These are phyloP conservation scores for Priocnemis perturbator DNA, from an alignment of 2,888 invertebrate genomes.

Conservation along the genomic window DNA sequence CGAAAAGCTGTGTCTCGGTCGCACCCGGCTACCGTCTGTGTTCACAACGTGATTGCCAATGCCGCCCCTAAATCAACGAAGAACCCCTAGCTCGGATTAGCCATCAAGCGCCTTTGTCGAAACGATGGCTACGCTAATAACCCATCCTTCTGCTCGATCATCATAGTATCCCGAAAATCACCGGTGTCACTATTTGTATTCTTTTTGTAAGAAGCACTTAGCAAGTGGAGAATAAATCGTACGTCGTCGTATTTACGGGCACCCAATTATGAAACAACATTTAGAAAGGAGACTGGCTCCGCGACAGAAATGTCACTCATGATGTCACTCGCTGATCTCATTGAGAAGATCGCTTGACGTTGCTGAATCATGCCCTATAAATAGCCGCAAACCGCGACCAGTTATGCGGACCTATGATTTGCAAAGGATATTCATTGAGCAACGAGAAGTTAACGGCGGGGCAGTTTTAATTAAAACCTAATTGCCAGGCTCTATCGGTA, in stretches of 20 bases:
- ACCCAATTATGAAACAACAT: no score
- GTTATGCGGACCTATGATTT: slow-evolving; percentile 36
- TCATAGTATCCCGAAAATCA: no score
- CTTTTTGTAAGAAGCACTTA: no score
- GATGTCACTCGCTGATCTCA: no score
- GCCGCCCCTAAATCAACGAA: slow-evolving; percentile 61
- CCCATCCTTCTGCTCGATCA: not conserved
- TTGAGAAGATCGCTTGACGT: not conserved
- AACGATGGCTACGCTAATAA: not conserved
- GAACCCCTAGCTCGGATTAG: slow-evolving; percentile 53
- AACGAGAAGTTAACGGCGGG: slow-evolving; percentile 48
- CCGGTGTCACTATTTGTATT: no score
- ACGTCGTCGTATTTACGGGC: no score
- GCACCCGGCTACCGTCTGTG: slow-evolving; percentile 35
- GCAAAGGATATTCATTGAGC: slow-evolving; percentile 26
- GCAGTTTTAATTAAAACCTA: slow-evolving; percentile 53
- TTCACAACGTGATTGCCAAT: slow-evolving; percentile 61
- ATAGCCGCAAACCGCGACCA: slow-evolving; percentile 13
- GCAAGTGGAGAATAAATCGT: no score
- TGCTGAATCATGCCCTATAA: not conserved
- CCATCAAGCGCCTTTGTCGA: slow-evolving; percentile 12
- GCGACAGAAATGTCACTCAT: no score
- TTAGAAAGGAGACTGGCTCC: no score
- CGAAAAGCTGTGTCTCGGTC: not conserved
- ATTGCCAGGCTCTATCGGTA: slow-evolving; percentile 44